Evolutionary conservation across 1,140 invertebrate genomes (phyloP), one percentile per base, ranked within the genome.

Genomic region (Andricus grossulariae): DNA sequence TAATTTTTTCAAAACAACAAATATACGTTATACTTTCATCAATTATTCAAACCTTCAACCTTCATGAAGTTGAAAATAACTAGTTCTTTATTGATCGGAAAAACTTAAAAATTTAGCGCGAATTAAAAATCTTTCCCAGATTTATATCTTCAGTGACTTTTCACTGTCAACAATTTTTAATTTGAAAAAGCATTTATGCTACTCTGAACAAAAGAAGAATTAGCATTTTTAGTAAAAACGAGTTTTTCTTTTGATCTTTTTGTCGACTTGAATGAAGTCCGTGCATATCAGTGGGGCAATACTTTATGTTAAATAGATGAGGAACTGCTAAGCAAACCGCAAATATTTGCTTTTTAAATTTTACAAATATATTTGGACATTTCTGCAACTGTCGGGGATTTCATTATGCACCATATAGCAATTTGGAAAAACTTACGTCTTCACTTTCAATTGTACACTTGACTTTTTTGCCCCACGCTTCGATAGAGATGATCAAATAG

Each of bases 401-500:
- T 15, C 39, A 39, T 32, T 39, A 1, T 32, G 8, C 60, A 39
- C 39, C 2, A 16, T 32, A n/a, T 7, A 16, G 32, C 60, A 39
- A n/a, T 1, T 13, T 7, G n/a, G 60, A 39, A 66, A 66, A 66
- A 66, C 15, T 45, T 66, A 66, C 60, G 60, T 66, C 60, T 66
- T 66, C 16, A 66, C 21, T 16, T 66, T 66, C 15, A 66, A 66
- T 25, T 66, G 60, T 66, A 21, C 60, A 66, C 32, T 66, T 66
- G 60, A 66, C 60, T 66, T 66, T 66, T 66, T 32, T 32, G 25
- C 60, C 60, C 60, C 16, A n/a, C 5, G 25, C 32, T 39, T 66
- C n/a, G 60, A 66, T 66, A 66, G 60, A 66, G 16, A 66, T 39
- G 60, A 66, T 66, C 60, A 66, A 66, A 66, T 39, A 66, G 15